Evolutionary conservation across 2,797 vertebrate genomes (phyloP), one percentile per base, ranked within the genome.

Genomic region (Xiphophorus birchmanni): DNA sequence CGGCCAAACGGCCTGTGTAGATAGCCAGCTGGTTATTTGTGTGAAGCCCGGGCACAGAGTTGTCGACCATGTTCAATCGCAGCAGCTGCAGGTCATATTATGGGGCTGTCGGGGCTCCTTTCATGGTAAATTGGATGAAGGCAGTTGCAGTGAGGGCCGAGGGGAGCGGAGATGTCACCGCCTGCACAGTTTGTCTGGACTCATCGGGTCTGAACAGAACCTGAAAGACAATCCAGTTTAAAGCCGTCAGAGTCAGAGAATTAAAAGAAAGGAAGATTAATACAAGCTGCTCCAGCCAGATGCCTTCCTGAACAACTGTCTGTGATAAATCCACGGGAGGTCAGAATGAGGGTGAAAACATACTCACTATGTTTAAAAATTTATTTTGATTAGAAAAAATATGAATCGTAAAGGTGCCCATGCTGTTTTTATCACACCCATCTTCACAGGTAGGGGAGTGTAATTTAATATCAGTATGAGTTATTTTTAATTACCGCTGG

Each of bases 111-210:
- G 87, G 84, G 84, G 84, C 86, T 82, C 89, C 84, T 88, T 94
- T 93, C 89, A 90, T 90, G 93, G 87, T 91, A 85, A 91, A 94
- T 91, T 92, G 91, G 91, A 93, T 90, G 91, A 93, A 88, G 90
- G 86, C 87, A 42, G 85, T 86, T 45, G 84, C 86, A 79, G 81
- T 73, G 73, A 75, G 87, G 87, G 89, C 85, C 84, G 88, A 86
- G 79, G 82, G 87, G 83, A 85, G 89, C 88, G 87, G 86, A 88
- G 87, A 92, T 90, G 90, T 92, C 92, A 91, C 77, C 85, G 89
- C 73, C 78, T 77, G 89, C 85, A 78, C 13, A 32, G 83, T 84
- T 79, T 88, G 87, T 88, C 83, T 90, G 88, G 90, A 82, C 82
- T 85, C 86, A 56, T 44, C 56, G 12, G 81, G 84, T 76, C 86